Evolutionary conservation across 1,140 invertebrate species (phyloP).

Genomic region (Drosophila subobscura): DNA sequence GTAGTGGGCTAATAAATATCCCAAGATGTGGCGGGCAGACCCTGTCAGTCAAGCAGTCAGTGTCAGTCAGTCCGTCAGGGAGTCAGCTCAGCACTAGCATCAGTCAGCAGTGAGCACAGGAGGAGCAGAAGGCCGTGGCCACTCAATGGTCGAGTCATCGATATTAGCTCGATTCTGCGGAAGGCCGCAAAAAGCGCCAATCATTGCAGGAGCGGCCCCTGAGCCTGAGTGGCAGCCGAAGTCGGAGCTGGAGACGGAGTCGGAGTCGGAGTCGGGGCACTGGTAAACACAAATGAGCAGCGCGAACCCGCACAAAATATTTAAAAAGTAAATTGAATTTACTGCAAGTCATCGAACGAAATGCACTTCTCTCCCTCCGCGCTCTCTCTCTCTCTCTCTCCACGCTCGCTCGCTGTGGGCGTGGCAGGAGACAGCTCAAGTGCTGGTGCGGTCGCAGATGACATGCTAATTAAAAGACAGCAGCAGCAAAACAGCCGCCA

Average conservation of each 20-base stretch:
- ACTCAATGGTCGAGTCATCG: slow-evolving; percentile 79
- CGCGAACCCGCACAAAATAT: slow-evolving; percentile 51
- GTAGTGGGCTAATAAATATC: slow-evolving; percentile 75
- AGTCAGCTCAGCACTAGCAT: slow-evolving; percentile 22
- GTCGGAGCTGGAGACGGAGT: too few relatives aligned
- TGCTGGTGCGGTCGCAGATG: slow-evolving; percentile 68
- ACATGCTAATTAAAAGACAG: slow-evolving; percentile 82
- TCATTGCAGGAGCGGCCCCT: slow-evolving; percentile 74
- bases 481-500: slow-evolving; percentile 61
- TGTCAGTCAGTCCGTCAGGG: slow-evolving; percentile 13
- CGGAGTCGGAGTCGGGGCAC: background rate
- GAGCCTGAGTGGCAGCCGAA: slow-evolving; percentile 62
- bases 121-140: slow-evolving; percentile 25
- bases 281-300: slow-evolving; percentile 52
- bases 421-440: slow-evolving; percentile 67
- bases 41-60: slow-evolving; percentile 44
- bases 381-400: slow-evolving; percentile 29
- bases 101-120: background rate
- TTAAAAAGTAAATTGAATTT: slow-evolving; percentile 79
- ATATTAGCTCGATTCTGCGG: slow-evolving; percentile 79
- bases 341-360: slow-evolving; percentile 77
- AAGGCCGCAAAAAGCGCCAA: slow-evolving; percentile 64
- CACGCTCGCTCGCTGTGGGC: slow-evolving; percentile 32
- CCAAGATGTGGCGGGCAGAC: slow-evolving; percentile 29
- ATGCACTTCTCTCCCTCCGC: slow-evolving; percentile 65